Evolutionary conservation across 2,113 vertebrate genomes (phyloP), one percentile per base, ranked within the genome.

Genomic region (Ia io): DNA sequence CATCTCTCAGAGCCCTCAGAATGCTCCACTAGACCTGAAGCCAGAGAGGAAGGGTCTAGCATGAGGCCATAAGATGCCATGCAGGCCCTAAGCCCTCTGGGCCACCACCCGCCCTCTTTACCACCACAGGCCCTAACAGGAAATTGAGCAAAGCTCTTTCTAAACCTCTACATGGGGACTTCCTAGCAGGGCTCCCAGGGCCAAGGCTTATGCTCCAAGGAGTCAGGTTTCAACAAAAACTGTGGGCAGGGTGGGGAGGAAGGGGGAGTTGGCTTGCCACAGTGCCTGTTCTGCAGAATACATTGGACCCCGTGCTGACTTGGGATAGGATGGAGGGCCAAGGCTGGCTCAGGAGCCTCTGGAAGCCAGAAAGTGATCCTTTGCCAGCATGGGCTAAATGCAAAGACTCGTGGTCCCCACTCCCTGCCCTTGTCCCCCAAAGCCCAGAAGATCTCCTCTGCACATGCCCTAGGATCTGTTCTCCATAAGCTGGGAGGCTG

Each of bases 81-180:
- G 18, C 12, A 59, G 77, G 44, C 53, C 69, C 67, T 70, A 59
- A 84, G 83, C 22, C 47, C 30, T 82, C 63, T 51, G 59, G 30
- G 44, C 69, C 49, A 92, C 56, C 20, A 35, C 49, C n/a, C 49
- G 56, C 22, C 79, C 61, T 77, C 61, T 95, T 71, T 2, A 53
- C 37, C 23, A 84, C 37, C 79, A 63, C 30, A 63, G 44, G 23
- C n/a, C 70, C 49, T 49, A 22, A 84, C 35, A 77, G 79, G 84
- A 92, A 94, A 84, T n/a, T 78, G 53, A 94, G 44, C 49, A 88
- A 82, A 76, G 44, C 44, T 70, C 71, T 77, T 93, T 89, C 23
- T 82, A 89, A 71, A 76, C 5, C 42, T 93, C 76, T 51, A 53
- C 1, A 12, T 12, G 47, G 56, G 44, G 32, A 76, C 80, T 93